phyloP scores from a whole-genome alignment of 2,888 invertebrate species.

The Meghimatium bilineatum region DNA sequence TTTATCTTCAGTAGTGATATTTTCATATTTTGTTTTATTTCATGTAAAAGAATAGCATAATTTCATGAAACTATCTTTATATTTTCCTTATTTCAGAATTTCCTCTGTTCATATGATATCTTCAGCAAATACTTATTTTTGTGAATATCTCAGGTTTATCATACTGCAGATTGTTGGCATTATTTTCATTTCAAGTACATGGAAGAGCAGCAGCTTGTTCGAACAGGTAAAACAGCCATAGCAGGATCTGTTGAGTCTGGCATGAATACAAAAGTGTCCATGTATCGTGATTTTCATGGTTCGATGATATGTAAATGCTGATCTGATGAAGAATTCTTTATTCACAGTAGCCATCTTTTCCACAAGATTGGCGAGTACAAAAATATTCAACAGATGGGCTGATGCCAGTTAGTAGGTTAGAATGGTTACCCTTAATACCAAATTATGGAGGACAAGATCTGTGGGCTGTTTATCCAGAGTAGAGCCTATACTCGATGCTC shows the following conservation, averaged over 20 bases:
- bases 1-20: no score
- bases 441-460: neutral
- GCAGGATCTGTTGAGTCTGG: neutral
- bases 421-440: neutral
- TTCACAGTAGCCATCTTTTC: neutral
- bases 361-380: slow-evolving; percentile 16
- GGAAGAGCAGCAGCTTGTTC: neutral
- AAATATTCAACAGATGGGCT: slow-evolving; percentile 15
- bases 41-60: neutral
- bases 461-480: neutral
- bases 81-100: neutral
- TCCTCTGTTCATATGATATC: neutral
- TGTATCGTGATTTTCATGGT: neutral
- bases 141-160: neutral
- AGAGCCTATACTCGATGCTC: slow-evolving; percentile 25
- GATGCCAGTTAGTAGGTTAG: neutral
- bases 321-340: neutral
- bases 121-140: no score
- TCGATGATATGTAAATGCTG: neutral
- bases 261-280: neutral
- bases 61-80: neutral
- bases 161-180: neutral
- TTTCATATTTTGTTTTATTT: neutral
- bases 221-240: neutral
- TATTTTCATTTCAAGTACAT: neutral